Evolutionary conservation across 2,888 invertebrate genomes (phyloP), one percentile per base, ranked within the genome.

Genomic region (Anthophora plumipes): DNA sequence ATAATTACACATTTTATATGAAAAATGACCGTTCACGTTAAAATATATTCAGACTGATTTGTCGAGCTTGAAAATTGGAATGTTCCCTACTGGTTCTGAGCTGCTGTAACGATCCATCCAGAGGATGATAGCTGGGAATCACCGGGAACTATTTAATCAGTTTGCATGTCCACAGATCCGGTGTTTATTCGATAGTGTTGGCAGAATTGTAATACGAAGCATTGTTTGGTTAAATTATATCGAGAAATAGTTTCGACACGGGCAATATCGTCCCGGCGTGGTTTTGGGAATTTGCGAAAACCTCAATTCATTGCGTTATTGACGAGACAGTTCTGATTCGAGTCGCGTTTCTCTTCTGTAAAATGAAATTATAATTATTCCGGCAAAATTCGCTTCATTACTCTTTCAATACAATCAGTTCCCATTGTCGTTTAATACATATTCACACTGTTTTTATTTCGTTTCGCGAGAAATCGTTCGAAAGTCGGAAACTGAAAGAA

Each of bases 151-250:
- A 17, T 61, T 63, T 54, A 54, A 46, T 60, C 55, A 41, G 39
- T 31, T 50, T 14, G 9, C 37, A 41, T 50, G 63, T 63, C 59
- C 57, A 64, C 55, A 50, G 57, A 48, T 20, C 22, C 39, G 22
- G 17, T 52, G 48, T 76, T 73, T 60, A 63, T 55, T 63, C 31
- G 12, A 12, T 17, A 12, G 17, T 31, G 39, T 25, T 25, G 39
- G 41, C 20, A n/a, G 31, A 63, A 76, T 50, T 63, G 48, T 39
- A 74, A 59, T 20, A 31, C 22, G 31, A 74, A 39, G 48, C 46
- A 25, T 43, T 41, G 74, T 41, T 64, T 48, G 41, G 39, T 50
- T 74, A 55, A 75, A 76, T 76, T 64, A 75, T 63, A 75, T 55
- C 61, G 63, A 20, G 75, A 63, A 64, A 57, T 50, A 66, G 25